Percentiles rank a stretch among this genome's conserved stretches.
These are phyloP conservation scores for Rhinoraja longicauda DNA, from an alignment of 2,797 vertebrate genomes.

Conservation along the genomic window DNA sequence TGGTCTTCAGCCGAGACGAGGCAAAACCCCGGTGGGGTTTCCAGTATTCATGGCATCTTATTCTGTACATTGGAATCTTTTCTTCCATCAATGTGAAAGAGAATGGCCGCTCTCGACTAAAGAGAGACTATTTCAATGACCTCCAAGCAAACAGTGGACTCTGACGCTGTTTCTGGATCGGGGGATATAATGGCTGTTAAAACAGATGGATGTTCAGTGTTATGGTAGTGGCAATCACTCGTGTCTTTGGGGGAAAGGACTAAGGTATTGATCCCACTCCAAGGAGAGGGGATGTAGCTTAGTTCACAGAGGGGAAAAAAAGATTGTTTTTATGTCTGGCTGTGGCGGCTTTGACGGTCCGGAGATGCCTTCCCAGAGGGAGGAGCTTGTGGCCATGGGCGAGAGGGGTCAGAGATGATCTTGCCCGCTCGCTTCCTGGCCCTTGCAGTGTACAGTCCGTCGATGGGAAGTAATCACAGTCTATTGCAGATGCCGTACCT, in stretches of 20 bases:
- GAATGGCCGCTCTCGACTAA: not conserved
- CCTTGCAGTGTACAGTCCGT: no score
- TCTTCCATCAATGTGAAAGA: not conserved
- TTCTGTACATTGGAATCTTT: not conserved
- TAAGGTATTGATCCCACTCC: no score
- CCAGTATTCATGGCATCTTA: not conserved
- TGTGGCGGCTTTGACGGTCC: no score
- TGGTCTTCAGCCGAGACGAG: not conserved
- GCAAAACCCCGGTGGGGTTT: not conserved
- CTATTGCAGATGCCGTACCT: no score
- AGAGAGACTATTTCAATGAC: not conserved
- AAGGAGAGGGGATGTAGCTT: no score
- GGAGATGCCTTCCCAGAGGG: no score
- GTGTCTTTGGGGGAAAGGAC: not conserved
- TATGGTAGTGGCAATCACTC: not conserved
- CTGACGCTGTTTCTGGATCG: not conserved
- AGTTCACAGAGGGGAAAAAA: no score
- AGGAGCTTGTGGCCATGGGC: no score
- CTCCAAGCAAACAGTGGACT: not conserved
- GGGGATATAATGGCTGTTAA: not conserved
- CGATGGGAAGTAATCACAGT: no score
- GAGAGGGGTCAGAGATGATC: no score
- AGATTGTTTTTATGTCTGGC: no score
- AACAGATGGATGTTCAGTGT: slow-evolving; percentile 14
- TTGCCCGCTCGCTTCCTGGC: no score